Conservation (phyloP, 2,797 vertebrate species). For the Borostomias antarcticus region DNA sequence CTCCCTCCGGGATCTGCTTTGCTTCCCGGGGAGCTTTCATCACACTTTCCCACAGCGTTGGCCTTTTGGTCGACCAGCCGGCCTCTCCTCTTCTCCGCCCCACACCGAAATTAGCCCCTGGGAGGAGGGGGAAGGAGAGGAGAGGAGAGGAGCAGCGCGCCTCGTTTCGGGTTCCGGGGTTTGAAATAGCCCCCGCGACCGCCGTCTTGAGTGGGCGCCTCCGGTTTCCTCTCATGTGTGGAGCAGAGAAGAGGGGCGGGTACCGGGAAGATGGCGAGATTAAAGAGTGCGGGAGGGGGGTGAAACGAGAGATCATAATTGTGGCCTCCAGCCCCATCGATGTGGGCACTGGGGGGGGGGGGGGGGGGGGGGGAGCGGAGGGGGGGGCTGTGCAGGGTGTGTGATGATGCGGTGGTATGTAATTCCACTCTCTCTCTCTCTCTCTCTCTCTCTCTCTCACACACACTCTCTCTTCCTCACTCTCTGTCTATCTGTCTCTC, state of each 20-base stretch:
- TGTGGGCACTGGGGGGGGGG: constrained; percentile 12
- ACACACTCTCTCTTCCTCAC: not conserved
- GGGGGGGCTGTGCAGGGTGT: constrained; percentile 8
- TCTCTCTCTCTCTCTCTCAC: no score
- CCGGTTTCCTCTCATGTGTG: constrained; percentile 35
- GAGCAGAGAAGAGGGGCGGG: constrained; percentile 20
- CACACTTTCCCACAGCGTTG: not conserved
- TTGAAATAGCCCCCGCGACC: constrained; percentile 28
- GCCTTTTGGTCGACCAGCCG: no score
- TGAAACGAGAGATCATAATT: constrained; percentile 51
- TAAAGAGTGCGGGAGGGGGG: constrained; percentile 35
- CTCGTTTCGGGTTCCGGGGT: constrained; percentile 20
- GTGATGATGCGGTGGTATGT: not conserved
- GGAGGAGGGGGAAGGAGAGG: constrained; percentile 20
- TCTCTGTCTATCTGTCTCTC: not conserved
- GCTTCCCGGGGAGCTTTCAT: constrained; percentile 21
- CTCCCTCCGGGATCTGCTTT: constrained; percentile 28
- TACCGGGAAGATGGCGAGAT: constrained; percentile 14
- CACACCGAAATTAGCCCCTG: constrained; percentile 26
- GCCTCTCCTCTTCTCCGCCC: not conserved
- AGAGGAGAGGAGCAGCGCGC: no score
- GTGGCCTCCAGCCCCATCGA: constrained; percentile 31
- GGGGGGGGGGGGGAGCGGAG: constrained; percentile 3
- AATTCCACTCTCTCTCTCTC: not conserved
- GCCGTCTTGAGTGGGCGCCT: constrained; percentile 16